Evolutionary conservation across 2,797 vertebrate species (phyloP).

Genomic region (Cyclura pinguis): DNA sequence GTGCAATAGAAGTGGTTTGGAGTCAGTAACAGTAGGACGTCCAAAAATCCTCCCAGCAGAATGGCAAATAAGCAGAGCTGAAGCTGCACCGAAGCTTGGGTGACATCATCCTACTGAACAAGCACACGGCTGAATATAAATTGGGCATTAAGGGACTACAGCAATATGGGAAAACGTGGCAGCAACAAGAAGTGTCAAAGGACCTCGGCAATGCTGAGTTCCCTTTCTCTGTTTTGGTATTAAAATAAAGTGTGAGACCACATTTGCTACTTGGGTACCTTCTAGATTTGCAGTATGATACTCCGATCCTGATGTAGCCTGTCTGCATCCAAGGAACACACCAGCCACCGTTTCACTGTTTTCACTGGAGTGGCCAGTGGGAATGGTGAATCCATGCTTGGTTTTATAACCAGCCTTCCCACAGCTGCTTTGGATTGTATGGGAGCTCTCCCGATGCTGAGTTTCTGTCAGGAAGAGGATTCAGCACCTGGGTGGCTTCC

Average conservation of each 20-base stretch:
- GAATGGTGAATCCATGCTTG: no score
- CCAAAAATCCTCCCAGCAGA: neutral
- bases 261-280: neutral
- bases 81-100: neutral
- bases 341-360: neutral
- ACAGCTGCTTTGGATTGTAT: no score
- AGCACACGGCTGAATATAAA: neutral
- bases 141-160: constrained; percentile 1
- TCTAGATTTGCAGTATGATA: neutral
- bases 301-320: neutral
- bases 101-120: neutral
- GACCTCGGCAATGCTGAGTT: neutral
- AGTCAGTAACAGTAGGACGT: neutral
- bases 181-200: neutral
- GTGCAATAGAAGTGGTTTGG: neutral
- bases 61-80: neutral
- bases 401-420: neutral
- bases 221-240: neutral
- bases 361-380: no score
- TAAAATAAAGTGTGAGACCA: neutral
- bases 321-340: neutral
- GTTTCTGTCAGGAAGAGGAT: no score
- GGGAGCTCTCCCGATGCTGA: no score
- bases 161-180: neutral
- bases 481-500: no score